Conservation (phyloP, 1,140 invertebrate genomes). For the Ylistrum balloti region DNA sequence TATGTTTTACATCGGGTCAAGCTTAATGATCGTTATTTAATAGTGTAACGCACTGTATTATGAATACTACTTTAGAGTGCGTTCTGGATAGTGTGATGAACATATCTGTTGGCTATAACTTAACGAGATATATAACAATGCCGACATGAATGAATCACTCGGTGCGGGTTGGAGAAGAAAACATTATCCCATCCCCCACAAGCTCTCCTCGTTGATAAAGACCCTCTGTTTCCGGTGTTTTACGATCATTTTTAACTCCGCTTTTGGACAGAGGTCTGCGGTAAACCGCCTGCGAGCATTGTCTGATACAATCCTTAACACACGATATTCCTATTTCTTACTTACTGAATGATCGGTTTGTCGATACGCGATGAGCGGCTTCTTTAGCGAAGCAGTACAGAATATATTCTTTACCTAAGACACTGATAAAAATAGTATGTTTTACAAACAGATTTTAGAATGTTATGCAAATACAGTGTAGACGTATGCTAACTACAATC, state of each 20-base stretch:
- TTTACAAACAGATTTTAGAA: too few relatives aligned
- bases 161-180: not conserved
- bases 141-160: not conserved
- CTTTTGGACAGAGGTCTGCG: not conserved
- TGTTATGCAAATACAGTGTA: too few relatives aligned
- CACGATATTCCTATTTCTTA: too few relatives aligned
- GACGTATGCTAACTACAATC: too few relatives aligned
- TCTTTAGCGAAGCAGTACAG: too few relatives aligned
- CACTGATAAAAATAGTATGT: too few relatives aligned
- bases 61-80: not conserved
- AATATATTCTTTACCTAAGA: too few relatives aligned
- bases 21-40: too few relatives aligned
- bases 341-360: too few relatives aligned
- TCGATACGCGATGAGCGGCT: too few relatives aligned
- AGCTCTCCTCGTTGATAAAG: not conserved
- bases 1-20: too few relatives aligned
- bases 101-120: not conserved
- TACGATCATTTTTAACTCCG: not conserved
- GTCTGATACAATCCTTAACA: not conserved
- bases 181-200: not conserved
- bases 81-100: not conserved
- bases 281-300: constrained; percentile 9
- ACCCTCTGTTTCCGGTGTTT: not conserved
- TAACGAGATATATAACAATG: constrained; percentile 3
- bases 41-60: too few relatives aligned